Percentiles rank a stretch among this genome's conserved stretches.
Conservation (phyloP, 35 echinoderm and acorn worm species). For the Stichopus chloronotus region DNA sequence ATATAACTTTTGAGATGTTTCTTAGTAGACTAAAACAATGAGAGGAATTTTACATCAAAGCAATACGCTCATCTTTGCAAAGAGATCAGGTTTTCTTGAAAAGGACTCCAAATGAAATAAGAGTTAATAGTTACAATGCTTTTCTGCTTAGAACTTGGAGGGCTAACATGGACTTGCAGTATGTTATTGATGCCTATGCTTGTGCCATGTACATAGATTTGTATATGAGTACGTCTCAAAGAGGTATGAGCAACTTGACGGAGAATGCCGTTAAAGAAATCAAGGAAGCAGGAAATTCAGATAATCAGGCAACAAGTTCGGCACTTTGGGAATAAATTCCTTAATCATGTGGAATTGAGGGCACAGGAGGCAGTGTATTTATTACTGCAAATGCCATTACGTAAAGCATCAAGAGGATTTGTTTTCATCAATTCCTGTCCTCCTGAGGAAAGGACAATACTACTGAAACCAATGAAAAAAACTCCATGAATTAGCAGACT, state of each 20-base stretch:
- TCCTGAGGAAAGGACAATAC: slow-evolving; percentile 38
- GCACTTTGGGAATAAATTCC: not conserved
- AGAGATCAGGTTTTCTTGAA: slow-evolving; percentile 47
- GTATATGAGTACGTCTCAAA: slow-evolving; percentile 66
- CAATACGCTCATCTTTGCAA: slow-evolving; percentile 31
- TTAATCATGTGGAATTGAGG: not conserved
- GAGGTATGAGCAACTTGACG: slow-evolving; percentile 61
- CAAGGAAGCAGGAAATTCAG: slow-evolving; percentile 52
- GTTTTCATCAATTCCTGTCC: slow-evolving; percentile 65
- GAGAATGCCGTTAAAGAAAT: slow-evolving; percentile 54
- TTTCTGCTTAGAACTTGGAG: slow-evolving; percentile 45
- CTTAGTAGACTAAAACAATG: slow-evolving; percentile 26
- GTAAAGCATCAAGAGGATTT: slow-evolving; percentile 19
- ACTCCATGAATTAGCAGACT: slow-evolving; percentile 34
- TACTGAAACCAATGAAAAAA: slow-evolving; percentile 47
- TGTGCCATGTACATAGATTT: slow-evolving; percentile 66
- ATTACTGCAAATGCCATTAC: slow-evolving; percentile 44
- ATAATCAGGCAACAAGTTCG: slow-evolving; percentile 4
- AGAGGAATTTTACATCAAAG: slow-evolving; percentile 39
- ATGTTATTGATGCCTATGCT: slow-evolving; percentile 55
- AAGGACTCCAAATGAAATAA: slow-evolving; percentile 52
- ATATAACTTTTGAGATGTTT: slow-evolving; percentile 46
- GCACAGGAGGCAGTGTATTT: slow-evolving; percentile 41
- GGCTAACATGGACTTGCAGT: slow-evolving; percentile 60
- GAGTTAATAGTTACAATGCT: slow-evolving; percentile 57